Evolutionary conservation across 2,113 vertebrate genomes (phyloP).

Genomic region (Chloebia gouldiae): DNA sequence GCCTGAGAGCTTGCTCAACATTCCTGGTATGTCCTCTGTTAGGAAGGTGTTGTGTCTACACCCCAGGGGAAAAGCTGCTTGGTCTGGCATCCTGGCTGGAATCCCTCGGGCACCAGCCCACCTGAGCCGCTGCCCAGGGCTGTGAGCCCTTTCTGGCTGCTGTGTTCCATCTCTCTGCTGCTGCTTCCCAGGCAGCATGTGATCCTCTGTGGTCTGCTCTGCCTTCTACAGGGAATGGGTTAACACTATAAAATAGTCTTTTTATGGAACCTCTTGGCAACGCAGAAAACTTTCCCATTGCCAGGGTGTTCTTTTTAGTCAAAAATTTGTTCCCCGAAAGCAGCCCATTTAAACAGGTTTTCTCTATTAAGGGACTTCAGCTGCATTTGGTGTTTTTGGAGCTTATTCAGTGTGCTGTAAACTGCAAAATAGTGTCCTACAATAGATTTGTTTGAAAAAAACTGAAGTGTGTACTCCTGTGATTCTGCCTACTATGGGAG

Average conservation of each 20-base stretch:
- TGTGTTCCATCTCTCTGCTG: neutral
- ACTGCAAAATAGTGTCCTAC: neutral
- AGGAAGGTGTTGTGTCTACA: neutral
- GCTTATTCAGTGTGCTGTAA: constrained; percentile 12
- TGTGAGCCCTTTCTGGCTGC: neutral
- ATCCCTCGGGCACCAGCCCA: accelerated
- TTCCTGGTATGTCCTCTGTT: neutral
- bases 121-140: accelerated
- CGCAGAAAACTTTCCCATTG: neutral
- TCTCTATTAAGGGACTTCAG: constrained; percentile 64
- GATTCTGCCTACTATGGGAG: constrained; percentile 39
- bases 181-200: neutral
- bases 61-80: neutral
- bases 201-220: neutral
- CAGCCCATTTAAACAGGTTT: constrained; percentile 56
- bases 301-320: constrained; percentile 28
- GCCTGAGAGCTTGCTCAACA: neutral
- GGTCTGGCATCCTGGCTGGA: accelerated
- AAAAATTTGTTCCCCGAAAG: constrained; percentile 57
- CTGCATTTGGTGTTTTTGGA: constrained; percentile 41
- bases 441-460: constrained; percentile 20
- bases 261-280: constrained; percentile 40
- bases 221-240: neutral
- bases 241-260: neutral
- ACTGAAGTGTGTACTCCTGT: constrained; percentile 40